Conservation (phyloP, 2,888 invertebrate genomes). For the Metopia argyrocephala region DNA sequence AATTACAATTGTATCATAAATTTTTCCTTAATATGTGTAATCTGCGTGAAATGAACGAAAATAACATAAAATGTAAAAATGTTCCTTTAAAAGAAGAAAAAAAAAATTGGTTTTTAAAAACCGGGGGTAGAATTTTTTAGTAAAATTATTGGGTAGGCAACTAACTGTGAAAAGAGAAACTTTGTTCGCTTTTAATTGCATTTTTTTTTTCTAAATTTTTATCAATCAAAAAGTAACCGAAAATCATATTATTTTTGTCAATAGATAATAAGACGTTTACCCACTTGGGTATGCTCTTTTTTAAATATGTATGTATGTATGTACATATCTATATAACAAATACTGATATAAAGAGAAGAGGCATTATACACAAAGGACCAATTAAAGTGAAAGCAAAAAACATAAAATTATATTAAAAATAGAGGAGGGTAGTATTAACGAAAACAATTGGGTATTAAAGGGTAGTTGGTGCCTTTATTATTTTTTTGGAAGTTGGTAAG, state of each 20-base stretch:
- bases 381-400: constrained; percentile 61
- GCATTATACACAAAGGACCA: constrained; percentile 63
- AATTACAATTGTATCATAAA: constrained; percentile 65
- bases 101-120: no score
- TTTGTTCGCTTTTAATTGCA: no score
- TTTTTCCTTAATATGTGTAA: constrained; percentile 71
- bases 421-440: constrained; percentile 5
- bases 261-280: no score
- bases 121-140: no score
- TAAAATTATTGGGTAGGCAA: no score
- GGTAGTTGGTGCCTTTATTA: neutral
- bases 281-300: no score
- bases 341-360: neutral
- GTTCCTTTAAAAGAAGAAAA: neutral
- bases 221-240: no score
- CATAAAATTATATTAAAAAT: constrained; percentile 38
- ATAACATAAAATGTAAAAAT: constrained; percentile 3
- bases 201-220: no score
- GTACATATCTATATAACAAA: no score
- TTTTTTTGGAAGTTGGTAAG: constrained; percentile 16
- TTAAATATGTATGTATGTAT: no score
- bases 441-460: neutral
- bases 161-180: no score
- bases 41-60: constrained; percentile 74
- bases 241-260: no score